A percentile compares a stretch with the other conserved stretches of the same genome.
Conservation (phyloP, 2,888 invertebrate genomes). For the Cheilosia scutellata region DNA sequence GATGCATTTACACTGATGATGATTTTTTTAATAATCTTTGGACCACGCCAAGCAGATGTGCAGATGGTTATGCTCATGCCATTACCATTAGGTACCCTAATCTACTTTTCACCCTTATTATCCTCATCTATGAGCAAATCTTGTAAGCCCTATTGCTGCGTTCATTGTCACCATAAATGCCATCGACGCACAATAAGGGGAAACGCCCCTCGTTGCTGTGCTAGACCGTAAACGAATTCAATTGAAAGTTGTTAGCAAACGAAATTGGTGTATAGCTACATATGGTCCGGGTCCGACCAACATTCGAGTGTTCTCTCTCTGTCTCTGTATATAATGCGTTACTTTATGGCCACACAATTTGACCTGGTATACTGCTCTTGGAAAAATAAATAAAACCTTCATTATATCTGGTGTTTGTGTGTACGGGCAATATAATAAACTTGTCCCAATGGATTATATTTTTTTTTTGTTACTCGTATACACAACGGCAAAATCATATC, state of each 20-base stretch:
- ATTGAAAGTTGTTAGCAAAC: conserved; percentile 72
- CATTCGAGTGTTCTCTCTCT: conserved; percentile 14
- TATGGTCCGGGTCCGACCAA: conserved; percentile 52
- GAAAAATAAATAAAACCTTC: conserved; percentile 44
- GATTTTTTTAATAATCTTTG: neutral
- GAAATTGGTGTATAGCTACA: conserved; percentile 34
- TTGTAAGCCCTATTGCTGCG: conserved; percentile 65
- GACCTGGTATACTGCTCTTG: conserved; percentile 57
- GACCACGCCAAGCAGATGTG: neutral
- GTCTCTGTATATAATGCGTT: conserved; percentile 13
- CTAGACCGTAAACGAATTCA: conserved; percentile 57
- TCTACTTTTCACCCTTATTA: conserved; percentile 38
- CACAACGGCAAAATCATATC: conserved; percentile 63
- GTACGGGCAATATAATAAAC: conserved; percentile 58
- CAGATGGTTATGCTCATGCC: neutral
- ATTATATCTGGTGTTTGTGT: conserved; percentile 31
- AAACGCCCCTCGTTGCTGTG: conserved; percentile 58
- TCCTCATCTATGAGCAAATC: conserved; percentile 42
- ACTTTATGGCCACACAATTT: conserved; percentile 71
- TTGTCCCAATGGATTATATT: conserved; percentile 68
- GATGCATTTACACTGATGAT: too few relatives aligned
- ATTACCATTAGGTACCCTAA: neutral
- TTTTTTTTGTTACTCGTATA: neutral
- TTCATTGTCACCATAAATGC: conserved; percentile 33
- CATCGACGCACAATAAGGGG: conserved; percentile 36